Evolutionary conservation across 1,140 invertebrate genomes (phyloP), one percentile per base, ranked within the genome.

Genomic region (Zaprionus lachaisei): DNA sequence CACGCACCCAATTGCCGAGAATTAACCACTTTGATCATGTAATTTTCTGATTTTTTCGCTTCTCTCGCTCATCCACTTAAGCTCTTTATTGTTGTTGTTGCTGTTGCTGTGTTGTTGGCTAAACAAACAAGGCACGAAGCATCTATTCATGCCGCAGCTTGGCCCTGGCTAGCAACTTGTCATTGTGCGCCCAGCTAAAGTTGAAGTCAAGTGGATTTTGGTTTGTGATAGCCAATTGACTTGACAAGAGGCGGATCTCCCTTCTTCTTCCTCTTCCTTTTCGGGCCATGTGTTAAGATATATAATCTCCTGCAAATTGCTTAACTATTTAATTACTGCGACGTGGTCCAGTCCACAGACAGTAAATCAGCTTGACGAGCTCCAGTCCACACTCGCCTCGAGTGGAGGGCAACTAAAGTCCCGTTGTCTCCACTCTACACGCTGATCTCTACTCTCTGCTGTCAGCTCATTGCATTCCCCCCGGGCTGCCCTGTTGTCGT

Each of bases 311-410:
- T 4, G 41, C 62, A 89, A 86, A 86, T 87, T 80, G 71, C 78
- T 68, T 72, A 83, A 79, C 77, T 80, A 73, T 89, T 81, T 89
- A 87, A 89, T 83, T 78, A 54, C 63, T 34, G 26, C 31, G 60
- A 66, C 77, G 47, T 55, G 83, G 31, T 63, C 64, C 65, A 47
- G 26, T 34, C 61, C 51, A 20, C 28, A 58, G 47, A 57, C 84
- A 78, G 80, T 80, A 83, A 86, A 87, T 80, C 80, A 75, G 67
- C 62, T 64, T 83, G 80, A 75, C 70, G 73, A 83, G 70, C 65
- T 47, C 7, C n/a, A 47, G 6, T 17, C 31, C 31, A 31, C 69
- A 73, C 47, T 51, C 9, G 37, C 57, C 49, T 24, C 56, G 26
- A 56, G 54, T 41, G n/a, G 6, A 22, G 7, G 5, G 12, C n/a